Conservation (phyloP, 2,113 vertebrate genomes). For the Dasyornis broadbenti region DNA sequence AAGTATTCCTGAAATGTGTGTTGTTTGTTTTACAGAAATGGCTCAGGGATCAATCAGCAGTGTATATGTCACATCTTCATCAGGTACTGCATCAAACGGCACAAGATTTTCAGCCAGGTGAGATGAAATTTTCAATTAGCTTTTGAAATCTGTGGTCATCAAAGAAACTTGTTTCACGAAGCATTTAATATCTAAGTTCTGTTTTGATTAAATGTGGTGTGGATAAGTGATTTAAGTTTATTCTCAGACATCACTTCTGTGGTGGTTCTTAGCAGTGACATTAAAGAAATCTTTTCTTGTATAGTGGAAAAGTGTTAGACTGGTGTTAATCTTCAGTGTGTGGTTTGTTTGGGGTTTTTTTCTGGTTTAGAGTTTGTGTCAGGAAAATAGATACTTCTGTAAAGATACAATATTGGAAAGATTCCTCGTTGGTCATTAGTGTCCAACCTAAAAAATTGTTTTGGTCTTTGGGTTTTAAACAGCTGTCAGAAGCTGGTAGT, state of each 20-base stretch:
- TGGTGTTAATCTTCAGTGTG: neutral
- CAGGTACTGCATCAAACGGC: slow-evolving; percentile 87
- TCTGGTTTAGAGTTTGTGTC: neutral
- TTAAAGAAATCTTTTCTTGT: neutral
- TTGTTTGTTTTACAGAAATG: slow-evolving; percentile 83
- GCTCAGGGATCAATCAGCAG: slow-evolving; percentile 94
- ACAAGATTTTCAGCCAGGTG: slow-evolving; percentile 89
- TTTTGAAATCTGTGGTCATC: neutral
- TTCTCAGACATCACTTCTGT: neutral
- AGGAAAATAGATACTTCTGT: neutral
- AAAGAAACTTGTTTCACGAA: neutral
- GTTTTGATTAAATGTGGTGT: neutral
- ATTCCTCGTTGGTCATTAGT: neutral
- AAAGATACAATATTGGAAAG: neutral
- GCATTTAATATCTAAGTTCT: too few relatives aligned
- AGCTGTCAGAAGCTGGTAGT: neutral
- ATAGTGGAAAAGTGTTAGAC: neutral
- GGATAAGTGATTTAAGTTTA: neutral
- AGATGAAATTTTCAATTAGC: neutral
- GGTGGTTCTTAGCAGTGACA: neutral
- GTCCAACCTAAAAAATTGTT: neutral
- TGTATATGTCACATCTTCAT: slow-evolving; percentile 85
- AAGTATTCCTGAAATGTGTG: neutral
- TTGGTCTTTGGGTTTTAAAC: neutral
- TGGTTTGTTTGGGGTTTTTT: neutral